Percentiles rank a stretch among this genome's conserved stretches.
Evolutionary conservation across 2,113 vertebrate species (phyloP).

Genomic region (Muntiacus reevesi): DNA sequence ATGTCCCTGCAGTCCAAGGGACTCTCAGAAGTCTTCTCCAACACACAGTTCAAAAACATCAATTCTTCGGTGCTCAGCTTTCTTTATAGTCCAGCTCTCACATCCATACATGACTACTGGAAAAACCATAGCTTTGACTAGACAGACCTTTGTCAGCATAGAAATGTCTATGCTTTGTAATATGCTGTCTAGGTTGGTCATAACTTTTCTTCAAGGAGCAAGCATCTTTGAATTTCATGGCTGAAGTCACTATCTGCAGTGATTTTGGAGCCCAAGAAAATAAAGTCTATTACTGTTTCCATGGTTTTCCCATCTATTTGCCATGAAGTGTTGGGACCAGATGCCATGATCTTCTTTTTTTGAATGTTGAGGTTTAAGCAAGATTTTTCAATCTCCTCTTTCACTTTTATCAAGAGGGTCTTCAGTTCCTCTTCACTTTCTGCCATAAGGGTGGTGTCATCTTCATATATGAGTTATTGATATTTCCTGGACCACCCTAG

Average conservation of each 20-base stretch:
- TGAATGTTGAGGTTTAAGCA: not conserved
- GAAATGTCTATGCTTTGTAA: not conserved
- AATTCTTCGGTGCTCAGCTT: not conserved
- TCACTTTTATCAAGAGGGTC: not conserved
- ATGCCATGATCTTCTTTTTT: not conserved
- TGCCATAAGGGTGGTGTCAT: not conserved
- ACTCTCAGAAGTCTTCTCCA: not conserved
- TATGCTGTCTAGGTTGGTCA: not conserved
- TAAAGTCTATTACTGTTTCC: not conserved
- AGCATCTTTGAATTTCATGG: not conserved
- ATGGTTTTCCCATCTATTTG: not conserved
- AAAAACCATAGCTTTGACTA: not conserved
- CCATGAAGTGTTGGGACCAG: not conserved
- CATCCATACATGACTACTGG: not conserved
- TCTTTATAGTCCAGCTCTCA: not conserved
- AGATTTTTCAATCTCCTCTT: not conserved
- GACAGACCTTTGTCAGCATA: not conserved
- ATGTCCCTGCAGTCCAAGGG: not conserved
- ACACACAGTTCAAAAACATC: not conserved
- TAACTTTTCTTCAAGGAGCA: not conserved
- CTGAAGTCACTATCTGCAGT: not conserved
- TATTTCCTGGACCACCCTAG: not conserved
- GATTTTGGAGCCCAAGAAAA: not conserved
- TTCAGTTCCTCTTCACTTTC: not conserved
- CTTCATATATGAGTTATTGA: not conserved